Percentiles rank a stretch among this genome's conserved stretches.
phyloP scores from a whole-genome alignment of 2,888 invertebrate species.

The Tetramorium bicarinatum region DNA sequence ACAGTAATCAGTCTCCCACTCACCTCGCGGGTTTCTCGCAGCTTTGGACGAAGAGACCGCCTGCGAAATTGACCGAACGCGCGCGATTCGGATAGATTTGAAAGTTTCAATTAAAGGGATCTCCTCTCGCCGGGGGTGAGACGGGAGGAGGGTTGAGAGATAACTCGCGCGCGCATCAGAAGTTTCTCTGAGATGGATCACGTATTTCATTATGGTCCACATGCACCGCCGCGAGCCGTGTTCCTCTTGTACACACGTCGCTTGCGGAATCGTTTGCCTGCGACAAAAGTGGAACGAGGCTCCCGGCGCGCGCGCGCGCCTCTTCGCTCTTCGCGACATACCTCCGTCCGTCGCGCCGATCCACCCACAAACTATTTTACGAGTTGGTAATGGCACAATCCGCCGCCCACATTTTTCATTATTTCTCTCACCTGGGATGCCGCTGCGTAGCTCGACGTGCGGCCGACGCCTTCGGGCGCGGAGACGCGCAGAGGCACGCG shows the following conservation, averaged over 20 bases:
- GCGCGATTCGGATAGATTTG: slow-evolving; percentile 76
- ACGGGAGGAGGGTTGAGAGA: background rate
- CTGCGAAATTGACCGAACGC: slow-evolving; percentile 37
- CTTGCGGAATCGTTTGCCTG: slow-evolving; percentile 29
- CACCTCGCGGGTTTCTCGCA: slow-evolving; percentile 10
- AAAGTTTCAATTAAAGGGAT: slow-evolving; percentile 79
- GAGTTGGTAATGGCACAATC: slow-evolving; percentile 57
- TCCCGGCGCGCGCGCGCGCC: slow-evolving; percentile 13
- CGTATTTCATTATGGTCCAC: slow-evolving; percentile 82
- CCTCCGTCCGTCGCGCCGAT: background rate
- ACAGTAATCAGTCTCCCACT: slow-evolving; percentile 59
- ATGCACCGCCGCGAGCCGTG: slow-evolving; percentile 31
- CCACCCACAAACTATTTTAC: slow-evolving; percentile 48
- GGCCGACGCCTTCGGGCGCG: slow-evolving; percentile 1
- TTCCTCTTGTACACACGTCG: background rate
- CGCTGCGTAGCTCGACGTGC: background rate
- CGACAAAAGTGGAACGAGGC: slow-evolving; percentile 49
- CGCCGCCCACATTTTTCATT: slow-evolving; percentile 45
- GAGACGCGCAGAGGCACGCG: slow-evolving; percentile 9
- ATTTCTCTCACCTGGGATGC: slow-evolving; percentile 5
- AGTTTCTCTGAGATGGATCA: slow-evolving; percentile 83
- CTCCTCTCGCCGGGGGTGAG: background rate
- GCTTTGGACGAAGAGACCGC: slow-evolving; percentile 38
- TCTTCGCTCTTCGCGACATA: background rate
- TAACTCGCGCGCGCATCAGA: slow-evolving; percentile 28